phyloP scores from a whole-genome alignment of 2,113 vertebrate genomes.

The Oreochromis spilurus region DNA sequence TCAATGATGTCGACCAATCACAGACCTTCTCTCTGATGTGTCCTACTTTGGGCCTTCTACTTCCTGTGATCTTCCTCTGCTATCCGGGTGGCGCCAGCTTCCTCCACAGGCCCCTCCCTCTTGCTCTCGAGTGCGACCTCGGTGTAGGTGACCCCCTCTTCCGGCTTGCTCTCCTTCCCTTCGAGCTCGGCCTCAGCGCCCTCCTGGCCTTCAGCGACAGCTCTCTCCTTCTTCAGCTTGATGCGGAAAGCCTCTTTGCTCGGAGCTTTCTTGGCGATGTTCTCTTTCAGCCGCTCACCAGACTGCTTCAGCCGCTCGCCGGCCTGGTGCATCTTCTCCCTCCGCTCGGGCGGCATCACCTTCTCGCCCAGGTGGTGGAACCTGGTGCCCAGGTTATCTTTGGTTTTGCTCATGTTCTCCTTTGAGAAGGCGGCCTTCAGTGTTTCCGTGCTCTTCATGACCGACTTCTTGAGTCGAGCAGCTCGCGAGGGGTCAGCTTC shows the following conservation, averaged over 20 bases:
- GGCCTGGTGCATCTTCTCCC: slow-evolving; percentile 89
- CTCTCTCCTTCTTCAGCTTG: slow-evolving; percentile 82
- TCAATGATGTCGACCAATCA: slow-evolving; percentile 12
- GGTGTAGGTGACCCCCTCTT: slow-evolving; percentile 72
- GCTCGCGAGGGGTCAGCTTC: slow-evolving; percentile 77
- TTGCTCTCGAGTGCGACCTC: slow-evolving; percentile 81
- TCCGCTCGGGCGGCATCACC: slow-evolving; percentile 86
- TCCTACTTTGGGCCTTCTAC: slow-evolving; percentile 51
- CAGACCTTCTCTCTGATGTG: background rate
- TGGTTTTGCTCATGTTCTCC: slow-evolving; percentile 91
- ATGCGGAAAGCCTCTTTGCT: slow-evolving; percentile 85
- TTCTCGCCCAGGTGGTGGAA: slow-evolving; percentile 87
- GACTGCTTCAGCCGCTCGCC: slow-evolving; percentile 86
- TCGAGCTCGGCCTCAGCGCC: slow-evolving; percentile 68
- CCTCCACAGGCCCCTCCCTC: slow-evolving; percentile 72
- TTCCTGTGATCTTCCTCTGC: slow-evolving; percentile 69
- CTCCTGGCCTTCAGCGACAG: slow-evolving; percentile 80
- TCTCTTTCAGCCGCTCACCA: slow-evolving; percentile 85
- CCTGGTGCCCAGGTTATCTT: slow-evolving; percentile 86
- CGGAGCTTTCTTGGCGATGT: slow-evolving; percentile 85
- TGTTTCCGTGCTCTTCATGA: slow-evolving; percentile 85
- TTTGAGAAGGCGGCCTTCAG: slow-evolving; percentile 94
- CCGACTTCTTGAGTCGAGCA: slow-evolving; percentile 82
- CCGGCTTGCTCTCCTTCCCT: slow-evolving; percentile 46
- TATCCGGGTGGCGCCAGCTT: slow-evolving; percentile 58